Evolutionary conservation across 2,797 vertebrate species (phyloP).

Genomic region (Hafferia zeledoni): DNA sequence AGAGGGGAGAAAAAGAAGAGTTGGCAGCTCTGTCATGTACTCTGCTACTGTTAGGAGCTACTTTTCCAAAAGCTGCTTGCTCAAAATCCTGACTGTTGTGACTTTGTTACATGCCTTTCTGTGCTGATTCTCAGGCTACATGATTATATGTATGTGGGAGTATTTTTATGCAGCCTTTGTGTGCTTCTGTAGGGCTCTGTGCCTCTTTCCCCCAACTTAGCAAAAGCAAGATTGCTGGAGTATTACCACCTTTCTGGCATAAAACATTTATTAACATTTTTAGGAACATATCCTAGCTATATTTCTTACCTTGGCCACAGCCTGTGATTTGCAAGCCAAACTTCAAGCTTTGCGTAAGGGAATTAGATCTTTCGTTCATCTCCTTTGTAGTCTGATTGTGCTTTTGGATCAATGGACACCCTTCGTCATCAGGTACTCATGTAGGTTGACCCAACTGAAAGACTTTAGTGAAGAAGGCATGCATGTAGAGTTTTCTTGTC

Average conservation of each 20-base stretch:
- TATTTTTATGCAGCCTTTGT: background rate
- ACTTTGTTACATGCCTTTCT: background rate
- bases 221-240: background rate
- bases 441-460: background rate
- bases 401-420: background rate
- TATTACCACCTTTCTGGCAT: background rate
- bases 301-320: background rate
- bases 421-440: background rate
- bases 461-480: background rate
- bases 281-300: background rate
- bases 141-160: background rate
- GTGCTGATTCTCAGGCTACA: background rate
- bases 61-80: background rate
- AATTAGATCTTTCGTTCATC: background rate
- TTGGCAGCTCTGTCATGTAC: background rate
- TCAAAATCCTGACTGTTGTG: background rate
- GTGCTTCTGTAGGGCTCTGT: background rate
- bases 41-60: background rate
- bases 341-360: background rate
- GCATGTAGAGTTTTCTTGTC: background rate
- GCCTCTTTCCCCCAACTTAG: background rate
- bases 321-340: constrained; percentile 1
- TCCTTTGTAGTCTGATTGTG: background rate
- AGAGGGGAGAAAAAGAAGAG: background rate
- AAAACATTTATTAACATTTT: background rate